phyloP scores from a whole-genome alignment of 2,797 vertebrate genomes.

The Borostomias antarcticus region DNA sequence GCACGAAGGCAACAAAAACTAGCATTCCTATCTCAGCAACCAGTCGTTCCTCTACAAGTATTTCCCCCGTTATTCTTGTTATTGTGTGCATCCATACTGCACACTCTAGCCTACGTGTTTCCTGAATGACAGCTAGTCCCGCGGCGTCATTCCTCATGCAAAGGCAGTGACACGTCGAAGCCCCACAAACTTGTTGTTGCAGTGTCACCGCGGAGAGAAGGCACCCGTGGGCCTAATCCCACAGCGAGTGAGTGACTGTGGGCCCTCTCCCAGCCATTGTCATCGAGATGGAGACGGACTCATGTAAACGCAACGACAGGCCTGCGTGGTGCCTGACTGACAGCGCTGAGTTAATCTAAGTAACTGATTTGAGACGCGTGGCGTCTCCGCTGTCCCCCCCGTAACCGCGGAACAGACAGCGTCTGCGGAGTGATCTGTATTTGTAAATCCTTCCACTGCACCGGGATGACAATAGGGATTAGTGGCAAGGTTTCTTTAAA shows the following conservation, averaged over 20 bases:
- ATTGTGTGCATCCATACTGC: no score
- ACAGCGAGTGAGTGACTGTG: slow-evolving; percentile 58
- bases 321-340: slow-evolving; percentile 71
- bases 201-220: not conserved
- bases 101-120: not conserved
- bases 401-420: slow-evolving; percentile 77
- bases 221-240: slow-evolving; percentile 63
- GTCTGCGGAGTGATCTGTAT: slow-evolving; percentile 75
- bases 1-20: not conserved
- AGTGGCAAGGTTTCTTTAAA: slow-evolving; percentile 80
- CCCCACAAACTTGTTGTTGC: slow-evolving; percentile 13
- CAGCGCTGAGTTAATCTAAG: slow-evolving; percentile 79
- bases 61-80: slow-evolving; percentile 54
- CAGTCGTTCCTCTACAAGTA: slow-evolving; percentile 37
- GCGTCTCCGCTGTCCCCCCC: slow-evolving; percentile 65
- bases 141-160: not conserved
- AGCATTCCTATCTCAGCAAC: not conserved
- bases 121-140: not conserved
- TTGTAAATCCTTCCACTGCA: slow-evolving; percentile 79
- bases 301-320: slow-evolving; percentile 75
- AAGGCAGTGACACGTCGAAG: not conserved
- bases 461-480: slow-evolving; percentile 84
- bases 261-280: slow-evolving; percentile 63
- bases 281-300: slow-evolving; percentile 66
- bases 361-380: slow-evolving; percentile 69